A percentile compares a stretch with the other conserved stretches of the same genome.
Conservation (phyloP, 2,113 vertebrate genomes). For the Scolopax mira region DNA sequence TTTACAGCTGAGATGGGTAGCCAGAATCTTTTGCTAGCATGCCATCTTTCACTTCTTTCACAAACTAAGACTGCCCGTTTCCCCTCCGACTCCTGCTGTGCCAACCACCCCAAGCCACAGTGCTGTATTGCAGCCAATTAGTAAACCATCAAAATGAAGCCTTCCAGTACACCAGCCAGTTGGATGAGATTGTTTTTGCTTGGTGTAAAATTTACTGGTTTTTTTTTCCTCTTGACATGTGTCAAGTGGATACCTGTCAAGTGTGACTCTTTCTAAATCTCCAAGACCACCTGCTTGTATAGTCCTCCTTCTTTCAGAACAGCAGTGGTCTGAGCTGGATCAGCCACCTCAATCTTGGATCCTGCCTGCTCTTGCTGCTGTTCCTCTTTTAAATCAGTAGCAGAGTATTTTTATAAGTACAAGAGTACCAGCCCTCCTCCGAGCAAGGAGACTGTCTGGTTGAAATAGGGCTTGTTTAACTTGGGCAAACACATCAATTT, state of each 20-base stretch:
- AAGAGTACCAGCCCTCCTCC: background rate
- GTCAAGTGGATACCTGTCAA: background rate
- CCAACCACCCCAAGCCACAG: background rate
- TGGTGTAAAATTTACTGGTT: background rate
- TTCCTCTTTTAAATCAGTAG: background rate
- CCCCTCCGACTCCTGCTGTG: fast-evolving
- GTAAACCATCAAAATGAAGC: background rate
- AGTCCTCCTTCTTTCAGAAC: background rate
- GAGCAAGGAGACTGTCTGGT: background rate
- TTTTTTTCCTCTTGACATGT: background rate
- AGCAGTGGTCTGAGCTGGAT: background rate
- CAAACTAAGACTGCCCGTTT: background rate
- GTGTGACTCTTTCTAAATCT: background rate
- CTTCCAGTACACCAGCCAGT: background rate
- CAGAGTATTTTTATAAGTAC: background rate
- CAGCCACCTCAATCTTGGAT: background rate
- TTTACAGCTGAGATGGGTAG: background rate
- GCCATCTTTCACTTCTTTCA: background rate
- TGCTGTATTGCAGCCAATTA: background rate
- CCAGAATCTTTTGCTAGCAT: background rate
- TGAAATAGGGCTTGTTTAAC: background rate
- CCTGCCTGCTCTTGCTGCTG: background rate
- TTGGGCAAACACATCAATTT: background rate
- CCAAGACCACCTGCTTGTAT: background rate
- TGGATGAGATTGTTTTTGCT: background rate